Evolutionary conservation across 2,113 vertebrate genomes (phyloP).

Genomic region (Myrmecobius fasciatus): DNA sequence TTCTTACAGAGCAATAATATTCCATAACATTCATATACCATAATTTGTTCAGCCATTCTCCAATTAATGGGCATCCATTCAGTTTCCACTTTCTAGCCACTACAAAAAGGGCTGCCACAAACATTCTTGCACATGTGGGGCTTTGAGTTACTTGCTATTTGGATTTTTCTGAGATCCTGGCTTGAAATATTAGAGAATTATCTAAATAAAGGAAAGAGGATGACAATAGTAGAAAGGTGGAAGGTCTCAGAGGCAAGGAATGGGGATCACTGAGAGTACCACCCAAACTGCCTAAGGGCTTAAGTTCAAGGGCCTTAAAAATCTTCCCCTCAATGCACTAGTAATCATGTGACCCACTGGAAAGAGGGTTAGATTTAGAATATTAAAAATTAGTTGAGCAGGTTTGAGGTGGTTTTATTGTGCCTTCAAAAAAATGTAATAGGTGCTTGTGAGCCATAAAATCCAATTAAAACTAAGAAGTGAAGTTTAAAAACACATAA

Average conservation of each 20-base stretch:
- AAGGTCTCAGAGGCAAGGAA: not conserved
- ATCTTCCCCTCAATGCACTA: not conserved
- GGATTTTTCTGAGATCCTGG: not conserved
- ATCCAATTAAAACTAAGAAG: not conserved
- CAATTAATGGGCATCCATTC: too few species aligned
- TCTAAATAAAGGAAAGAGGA: not conserved
- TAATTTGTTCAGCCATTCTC: too few species aligned
- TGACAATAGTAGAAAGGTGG: not conserved
- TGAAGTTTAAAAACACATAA: not conserved
- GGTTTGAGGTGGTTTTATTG: not conserved
- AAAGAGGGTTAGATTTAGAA: not conserved
- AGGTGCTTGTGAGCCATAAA: conserved; percentile 1
- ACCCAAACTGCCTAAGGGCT: not conserved
- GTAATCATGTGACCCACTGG: not conserved
- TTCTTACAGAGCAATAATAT: too few species aligned
- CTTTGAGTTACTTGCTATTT: not conserved
- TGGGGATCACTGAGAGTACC: not conserved
- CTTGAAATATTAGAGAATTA: not conserved
- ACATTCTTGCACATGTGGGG: too few species aligned
- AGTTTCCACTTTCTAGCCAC: too few species aligned
- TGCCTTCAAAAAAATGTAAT: not conserved
- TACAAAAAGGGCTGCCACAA: too few species aligned
- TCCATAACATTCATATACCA: too few species aligned
- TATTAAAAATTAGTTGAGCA: not conserved
- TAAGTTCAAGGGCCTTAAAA: not conserved